A percentile compares a stretch with the other conserved stretches of the same genome.
Conservation (phyloP, 2,113 vertebrate species). For the Telmatochromis brichardi region DNA sequence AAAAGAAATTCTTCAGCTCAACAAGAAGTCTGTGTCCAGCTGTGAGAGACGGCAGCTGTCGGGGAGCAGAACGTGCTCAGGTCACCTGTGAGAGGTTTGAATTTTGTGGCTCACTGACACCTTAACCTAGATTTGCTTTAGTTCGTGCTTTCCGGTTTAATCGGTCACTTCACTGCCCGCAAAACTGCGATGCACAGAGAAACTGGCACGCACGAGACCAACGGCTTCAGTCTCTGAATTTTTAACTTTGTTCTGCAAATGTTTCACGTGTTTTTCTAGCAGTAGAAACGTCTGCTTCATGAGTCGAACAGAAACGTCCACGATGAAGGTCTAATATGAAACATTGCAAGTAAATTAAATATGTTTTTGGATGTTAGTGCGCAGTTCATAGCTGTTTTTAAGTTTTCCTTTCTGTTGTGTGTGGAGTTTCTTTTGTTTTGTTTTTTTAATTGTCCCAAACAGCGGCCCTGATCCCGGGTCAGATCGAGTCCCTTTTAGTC, state of each 20-base stretch:
- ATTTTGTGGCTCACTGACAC: neutral
- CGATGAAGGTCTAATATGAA: neutral
- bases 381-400: neutral
- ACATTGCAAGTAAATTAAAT: neutral
- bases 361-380: neutral
- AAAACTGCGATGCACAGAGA: neutral
- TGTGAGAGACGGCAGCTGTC: neutral
- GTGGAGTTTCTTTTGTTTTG: neutral
- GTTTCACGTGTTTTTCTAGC: neutral
- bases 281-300: neutral
- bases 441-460: neutral
- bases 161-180: neutral
- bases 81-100: neutral
- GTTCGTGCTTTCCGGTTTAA: neutral
- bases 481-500: neutral
- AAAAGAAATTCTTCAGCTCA: neutral
- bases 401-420: neutral
- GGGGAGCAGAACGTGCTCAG: neutral
- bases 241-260: neutral
- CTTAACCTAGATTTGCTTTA: neutral
- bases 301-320: neutral
- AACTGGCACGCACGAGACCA: neutral
- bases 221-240: neutral
- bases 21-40: neutral
- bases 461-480: neutral